phyloP scores from a whole-genome alignment of 2,888 invertebrate species.

The Auanema freiburgensis region DNA sequence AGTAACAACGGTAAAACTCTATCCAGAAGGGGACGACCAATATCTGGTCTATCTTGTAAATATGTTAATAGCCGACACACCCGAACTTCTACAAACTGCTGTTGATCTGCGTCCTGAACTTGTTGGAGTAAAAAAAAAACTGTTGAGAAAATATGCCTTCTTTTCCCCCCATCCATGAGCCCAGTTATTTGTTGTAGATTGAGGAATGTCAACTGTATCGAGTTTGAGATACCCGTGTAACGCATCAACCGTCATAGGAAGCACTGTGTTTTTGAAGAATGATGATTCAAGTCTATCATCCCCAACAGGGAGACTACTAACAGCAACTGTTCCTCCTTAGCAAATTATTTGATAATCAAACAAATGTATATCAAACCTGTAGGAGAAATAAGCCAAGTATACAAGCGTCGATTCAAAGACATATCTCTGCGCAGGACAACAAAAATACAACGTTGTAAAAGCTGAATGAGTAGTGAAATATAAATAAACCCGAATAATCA shows the following conservation, averaged over 20 bases:
- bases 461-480: slow-evolving; percentile 34
- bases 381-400: slow-evolving; percentile 75
- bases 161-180: slow-evolving; percentile 19
- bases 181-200: slow-evolving; percentile 12
- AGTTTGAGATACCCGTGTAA: slow-evolving; percentile 35
- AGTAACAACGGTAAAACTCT: slow-evolving; percentile 80
- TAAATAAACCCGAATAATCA: neutral
- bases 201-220: slow-evolving; percentile 52
- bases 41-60: slow-evolving; percentile 82
- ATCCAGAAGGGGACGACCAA: slow-evolving; percentile 79
- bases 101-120: slow-evolving; percentile 42
- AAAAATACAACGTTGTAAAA: slow-evolving; percentile 67
- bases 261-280: slow-evolving; percentile 39
- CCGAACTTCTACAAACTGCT: slow-evolving; percentile 65
- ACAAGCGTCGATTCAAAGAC: slow-evolving; percentile 83
- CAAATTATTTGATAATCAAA: neutral
- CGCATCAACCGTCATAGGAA: slow-evolving; percentile 37
- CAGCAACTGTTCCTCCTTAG: neutral
- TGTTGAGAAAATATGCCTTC: slow-evolving; percentile 6
- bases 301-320: slow-evolving; percentile 24
- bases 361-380: slow-evolving; percentile 26
- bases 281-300: slow-evolving; percentile 39
- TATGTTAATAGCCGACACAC: slow-evolving; percentile 79
- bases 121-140: neutral
- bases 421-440: slow-evolving; percentile 81